Base-by-base conservation (phyloP, 2,797 vertebrate species). In the Notolabrus celidotus region DNA sequence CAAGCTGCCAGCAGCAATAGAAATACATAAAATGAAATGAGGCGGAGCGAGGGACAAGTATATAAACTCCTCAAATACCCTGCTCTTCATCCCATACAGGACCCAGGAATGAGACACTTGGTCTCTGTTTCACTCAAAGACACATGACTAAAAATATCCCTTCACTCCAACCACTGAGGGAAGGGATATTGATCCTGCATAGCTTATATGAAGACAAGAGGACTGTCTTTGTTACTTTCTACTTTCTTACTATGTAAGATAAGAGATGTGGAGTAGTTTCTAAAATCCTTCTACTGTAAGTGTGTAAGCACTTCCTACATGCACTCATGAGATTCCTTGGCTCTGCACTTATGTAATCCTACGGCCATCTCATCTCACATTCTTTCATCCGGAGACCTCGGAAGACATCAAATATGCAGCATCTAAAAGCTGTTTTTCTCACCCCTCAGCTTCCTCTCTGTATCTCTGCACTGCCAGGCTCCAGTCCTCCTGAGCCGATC, bases 11-110 rank as follows among this genome's bases (percentile, higher is more conserved):
- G 74, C 52, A 72, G 77, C 56, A 49, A 79, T 57, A 77, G 55
- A 73, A 85, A 87, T 82, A 85, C 80, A 92, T 82, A 73, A 91
- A 90, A 77, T 41, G 47, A 86, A 89, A 89, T 86, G 86, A 88
- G 85, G 72, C 72, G 23, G 50, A 77, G 79, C 86, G 74, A 78
- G 31, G 23, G 78, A 77, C 85, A 87, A 85, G 82, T 84, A 54
- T 83, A 84, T 82, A 63, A 89, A 85, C 68, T 71, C 76, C 57
- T 66, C 50, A 71, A 76, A 77, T 71, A 68, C 64, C 64, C 52
- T 11, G 16, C 41, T 45, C 69, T 74, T 79, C 47, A 79, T 63
- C 43, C 50, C 29, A 39, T 71, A 67, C 53, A 47, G 39, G 34
- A 11, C 17, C 27, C 42, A 31, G 7, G 29, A 8, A 31, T 31